phyloP scores from a whole-genome alignment of 2,797 vertebrate species.

The Glossophaga mutica region DNA sequence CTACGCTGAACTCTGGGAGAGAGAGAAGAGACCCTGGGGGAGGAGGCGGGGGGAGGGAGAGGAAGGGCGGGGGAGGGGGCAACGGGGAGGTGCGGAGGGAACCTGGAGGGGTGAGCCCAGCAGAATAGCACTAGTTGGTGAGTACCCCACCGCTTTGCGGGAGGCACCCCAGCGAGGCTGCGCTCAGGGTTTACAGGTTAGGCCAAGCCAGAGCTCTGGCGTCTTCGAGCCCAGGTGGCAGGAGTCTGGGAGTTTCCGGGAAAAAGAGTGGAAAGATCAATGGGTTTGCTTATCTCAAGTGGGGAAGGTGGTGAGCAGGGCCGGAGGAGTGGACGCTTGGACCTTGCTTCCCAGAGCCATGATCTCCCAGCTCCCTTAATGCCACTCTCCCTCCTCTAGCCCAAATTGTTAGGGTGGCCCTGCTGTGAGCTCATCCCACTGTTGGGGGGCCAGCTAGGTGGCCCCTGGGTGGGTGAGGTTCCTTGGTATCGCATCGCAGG shows the following conservation, averaged over 20 bases:
- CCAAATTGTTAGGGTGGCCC: slow-evolving; percentile 67
- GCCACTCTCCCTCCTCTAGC: slow-evolving; percentile 51
- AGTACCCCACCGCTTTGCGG: background rate
- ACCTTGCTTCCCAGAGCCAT: background rate
- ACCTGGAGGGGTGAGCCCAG: background rate
- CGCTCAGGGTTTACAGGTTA: background rate
- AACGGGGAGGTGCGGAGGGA: background rate
- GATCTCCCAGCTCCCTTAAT: background rate
- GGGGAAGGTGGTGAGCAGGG: background rate
- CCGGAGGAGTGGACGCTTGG: background rate
- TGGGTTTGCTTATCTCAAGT: background rate
- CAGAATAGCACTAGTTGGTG: background rate
- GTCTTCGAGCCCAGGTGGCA: background rate
- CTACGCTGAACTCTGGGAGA: slow-evolving; percentile 57
- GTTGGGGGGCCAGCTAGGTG: slow-evolving; percentile 68
- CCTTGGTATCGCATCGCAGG: slow-evolving; percentile 56
- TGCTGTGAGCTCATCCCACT: slow-evolving; percentile 79
- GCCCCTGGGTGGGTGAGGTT: slow-evolving; percentile 61
- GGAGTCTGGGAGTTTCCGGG: background rate
- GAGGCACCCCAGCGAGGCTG: background rate
- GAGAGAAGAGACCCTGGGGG: slow-evolving; percentile 2
- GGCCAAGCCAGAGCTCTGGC: background rate
- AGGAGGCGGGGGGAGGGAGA: fast-evolving
- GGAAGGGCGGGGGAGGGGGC: background rate
- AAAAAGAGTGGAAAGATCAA: background rate